phyloP scores from a whole-genome alignment of 2,797 vertebrate genomes.

The Balearica regulorum region DNA sequence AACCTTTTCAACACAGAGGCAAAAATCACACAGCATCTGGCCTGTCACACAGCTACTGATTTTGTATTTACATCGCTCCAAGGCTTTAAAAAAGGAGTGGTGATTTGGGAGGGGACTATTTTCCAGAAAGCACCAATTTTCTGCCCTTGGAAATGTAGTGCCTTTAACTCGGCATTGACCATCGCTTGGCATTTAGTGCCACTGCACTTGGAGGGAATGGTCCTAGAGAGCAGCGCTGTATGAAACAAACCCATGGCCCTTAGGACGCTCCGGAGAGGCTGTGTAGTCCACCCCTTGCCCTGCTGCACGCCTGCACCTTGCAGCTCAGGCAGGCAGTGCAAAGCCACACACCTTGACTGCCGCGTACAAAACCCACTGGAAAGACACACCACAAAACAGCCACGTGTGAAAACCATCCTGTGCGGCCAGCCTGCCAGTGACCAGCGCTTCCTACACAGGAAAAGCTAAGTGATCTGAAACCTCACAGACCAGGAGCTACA shows the following conservation, averaged over 20 bases:
- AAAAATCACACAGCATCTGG: not conserved
- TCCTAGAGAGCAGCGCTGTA: not conserved
- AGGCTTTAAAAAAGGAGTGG: not conserved
- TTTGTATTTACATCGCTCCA: not conserved
- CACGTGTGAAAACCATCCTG: fast-evolving
- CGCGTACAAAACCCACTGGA: not conserved
- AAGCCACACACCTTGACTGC: not conserved
- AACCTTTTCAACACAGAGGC: not conserved
- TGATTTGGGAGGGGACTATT: not conserved
- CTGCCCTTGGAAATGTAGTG: fast-evolving
- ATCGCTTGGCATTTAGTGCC: fast-evolving
- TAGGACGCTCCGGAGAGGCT: not conserved
- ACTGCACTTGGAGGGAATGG: not conserved
- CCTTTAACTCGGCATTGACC: fast-evolving
- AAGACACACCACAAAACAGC: not conserved
- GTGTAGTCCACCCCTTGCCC: not conserved
- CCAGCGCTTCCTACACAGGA: not conserved
- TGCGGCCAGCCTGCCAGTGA: fast-evolving
- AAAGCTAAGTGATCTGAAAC: not conserved
- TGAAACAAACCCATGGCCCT: not conserved
- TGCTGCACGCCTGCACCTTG: not conserved
- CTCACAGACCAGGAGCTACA: not conserved
- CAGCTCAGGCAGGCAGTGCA: not conserved
- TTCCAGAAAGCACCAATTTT: not conserved
- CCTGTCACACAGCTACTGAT: not conserved